Base-by-base conservation (phyloP, 1,140 invertebrate species). In the Drosophila tristis region DNA sequence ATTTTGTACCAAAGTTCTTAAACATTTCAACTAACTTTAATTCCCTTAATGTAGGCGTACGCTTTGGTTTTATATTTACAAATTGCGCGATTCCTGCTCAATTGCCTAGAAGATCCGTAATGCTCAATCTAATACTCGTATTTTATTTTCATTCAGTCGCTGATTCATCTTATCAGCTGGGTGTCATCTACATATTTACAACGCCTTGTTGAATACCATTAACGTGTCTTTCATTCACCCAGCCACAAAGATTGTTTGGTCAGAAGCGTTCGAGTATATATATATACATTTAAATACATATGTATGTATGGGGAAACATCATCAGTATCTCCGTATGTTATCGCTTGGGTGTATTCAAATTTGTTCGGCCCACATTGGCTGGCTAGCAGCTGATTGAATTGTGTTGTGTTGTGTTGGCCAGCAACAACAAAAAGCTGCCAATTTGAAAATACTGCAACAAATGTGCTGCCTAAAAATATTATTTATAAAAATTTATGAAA, bases 391-490 rank as follows among this genome's bases (percentile, higher is more conserved):
- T 87, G 84, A 89, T 89, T 89, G 84, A 89, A 84, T 90, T 84
- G 84, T 89, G 79, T 89, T 89, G 84, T 89, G 80, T 90, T 84
- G 84, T 89, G 79, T 90, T 89, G 79, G 84, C 80, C 76, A 89
- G 65, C 79, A 80, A 61, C 75, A 89, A 74, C 65, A 87, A 73
- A 89, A 89, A 84, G 55, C 81, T 84, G 84, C 84, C 84, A 89
- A 89, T 87, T 87, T 89, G 84, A 89, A 80, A 80, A 89, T 89
- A 89, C 68, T 81, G 74, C 85, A 89, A 89, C 84, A 89, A 89
- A 89, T 89, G 84, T 86, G 74, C 80, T 79, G 73, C 77, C 79
- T 77, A 73, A 89, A 80, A 89, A 89, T 89, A 89, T 89, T 74
- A 74, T 62, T 78, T 76, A 84, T 79, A 84, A 67, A 70, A 85